Evolutionary conservation across 2,888 invertebrate species (phyloP), one percentile per base, ranked within the genome.

Genomic region (Melanotus villosus): DNA sequence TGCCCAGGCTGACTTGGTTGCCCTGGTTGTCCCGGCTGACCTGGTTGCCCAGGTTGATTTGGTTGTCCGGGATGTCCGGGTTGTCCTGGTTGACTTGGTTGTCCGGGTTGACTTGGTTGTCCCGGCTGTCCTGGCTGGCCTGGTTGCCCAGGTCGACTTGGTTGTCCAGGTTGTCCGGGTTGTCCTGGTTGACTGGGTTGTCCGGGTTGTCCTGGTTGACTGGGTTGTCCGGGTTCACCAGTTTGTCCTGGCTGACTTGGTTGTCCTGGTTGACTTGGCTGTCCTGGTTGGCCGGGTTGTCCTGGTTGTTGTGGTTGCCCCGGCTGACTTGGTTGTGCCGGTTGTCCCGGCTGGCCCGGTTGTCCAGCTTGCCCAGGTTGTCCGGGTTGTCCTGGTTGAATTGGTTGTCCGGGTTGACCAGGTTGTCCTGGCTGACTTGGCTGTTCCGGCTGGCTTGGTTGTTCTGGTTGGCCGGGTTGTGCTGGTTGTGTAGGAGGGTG

Each of bases 111-210:
- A 6, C 26, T 18, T 26, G 59, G 43, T 45, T 43, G 43, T 6
- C 43, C 43, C 1, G 59, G 59, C 30, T 43, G 59, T n/a, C 45
- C 43, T 30, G 59, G 43, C 32, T 26, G 43, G 26, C 59, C 58
- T 79, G 80, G 66, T 80, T 72, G 72, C 79, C 73, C 67, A 38
- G 68, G 72, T 36, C 69, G 63, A 14, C 66, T 70, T 65, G 75
- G 65, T 58, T 74, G 73, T 5, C 74, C 74, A 19, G 74, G 72
- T 16, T 60, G 67, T 16, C 73, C 70, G 19, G 70, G 57, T 56
- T 71, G 66, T 12, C 71, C 72, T 30, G 74, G 74, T 23, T 60
- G 64, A 19, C 66, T 65, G 18, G 71, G 65, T 43, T 71, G 65
- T n/a, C 70, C 70, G 45, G 65, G 75, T 52, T 72, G 64, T 3